These are phyloP conservation scores for Xylocampa areola DNA, from an alignment of 2,888 invertebrate species.

Conservation along the genomic window DNA sequence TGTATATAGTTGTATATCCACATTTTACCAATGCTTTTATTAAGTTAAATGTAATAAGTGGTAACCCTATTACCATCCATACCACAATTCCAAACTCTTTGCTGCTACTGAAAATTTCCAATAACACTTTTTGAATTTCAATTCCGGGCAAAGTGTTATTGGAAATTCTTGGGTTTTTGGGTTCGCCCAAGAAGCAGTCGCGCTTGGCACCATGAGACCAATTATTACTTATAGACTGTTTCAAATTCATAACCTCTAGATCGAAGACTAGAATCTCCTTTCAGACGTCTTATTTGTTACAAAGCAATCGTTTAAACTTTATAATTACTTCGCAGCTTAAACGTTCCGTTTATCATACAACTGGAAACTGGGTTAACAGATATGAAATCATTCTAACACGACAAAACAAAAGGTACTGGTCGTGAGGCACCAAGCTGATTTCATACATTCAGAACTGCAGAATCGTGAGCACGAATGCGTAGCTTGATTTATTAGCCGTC, in stretches of 20 bases:
- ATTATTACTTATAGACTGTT: too few relatives aligned
- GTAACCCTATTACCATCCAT: too few relatives aligned
- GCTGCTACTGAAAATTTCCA: too few relatives aligned
- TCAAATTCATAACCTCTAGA: background rate
- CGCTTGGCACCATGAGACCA: too few relatives aligned
- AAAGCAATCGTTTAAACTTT: slow-evolving; percentile 28
- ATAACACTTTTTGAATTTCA: too few relatives aligned
- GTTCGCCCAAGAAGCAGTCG: too few relatives aligned
- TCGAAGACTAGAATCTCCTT: slow-evolving; percentile 15
- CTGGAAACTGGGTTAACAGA: slow-evolving; percentile 77
- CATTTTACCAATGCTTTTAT: too few relatives aligned
- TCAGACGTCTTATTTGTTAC: slow-evolving; percentile 30
- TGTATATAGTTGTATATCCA: too few relatives aligned
- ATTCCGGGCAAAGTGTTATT: too few relatives aligned
- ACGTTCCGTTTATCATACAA: slow-evolving; percentile 50
- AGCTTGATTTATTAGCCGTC: slow-evolving; percentile 80
- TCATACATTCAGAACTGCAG: slow-evolving; percentile 83
- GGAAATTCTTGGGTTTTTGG: too few relatives aligned
- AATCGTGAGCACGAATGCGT: slow-evolving; percentile 80
- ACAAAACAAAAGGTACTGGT: slow-evolving; percentile 81
- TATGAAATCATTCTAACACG: slow-evolving; percentile 70
- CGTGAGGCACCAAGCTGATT: slow-evolving; percentile 89
- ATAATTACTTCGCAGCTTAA: slow-evolving; percentile 36
- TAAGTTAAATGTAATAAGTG: too few relatives aligned
- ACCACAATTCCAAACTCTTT: too few relatives aligned